phyloP scores from a whole-genome alignment of 2,888 invertebrate species.

The Artemia sinica region DNA sequence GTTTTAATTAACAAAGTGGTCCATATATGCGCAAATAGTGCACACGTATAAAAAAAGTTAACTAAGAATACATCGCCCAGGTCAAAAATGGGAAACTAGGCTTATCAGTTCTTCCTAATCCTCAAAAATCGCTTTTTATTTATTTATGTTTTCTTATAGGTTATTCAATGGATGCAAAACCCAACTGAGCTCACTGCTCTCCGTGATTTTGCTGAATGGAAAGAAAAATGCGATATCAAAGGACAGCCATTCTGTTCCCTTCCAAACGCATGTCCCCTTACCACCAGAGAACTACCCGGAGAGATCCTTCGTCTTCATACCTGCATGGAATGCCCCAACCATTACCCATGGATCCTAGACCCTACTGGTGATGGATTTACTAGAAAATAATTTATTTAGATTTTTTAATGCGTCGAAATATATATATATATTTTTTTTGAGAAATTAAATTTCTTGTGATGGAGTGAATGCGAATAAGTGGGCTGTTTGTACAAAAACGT shows the following conservation, averaged over 20 bases:
- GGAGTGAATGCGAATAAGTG: too few species aligned
- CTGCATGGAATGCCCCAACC: constrained; percentile 87
- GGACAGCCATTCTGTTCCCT: constrained; percentile 81
- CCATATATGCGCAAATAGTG: background rate
- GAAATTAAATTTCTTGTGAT: background rate
- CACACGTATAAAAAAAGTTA: too few species aligned
- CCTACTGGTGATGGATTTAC: constrained; percentile 67
- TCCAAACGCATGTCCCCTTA: constrained; percentile 75
- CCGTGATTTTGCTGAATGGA: constrained; percentile 85
- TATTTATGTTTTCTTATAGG: constrained; percentile 36
- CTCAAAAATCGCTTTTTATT: background rate
- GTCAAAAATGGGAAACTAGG: too few species aligned
- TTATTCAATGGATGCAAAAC: constrained; percentile 90
- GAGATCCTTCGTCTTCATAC: constrained; percentile 81
- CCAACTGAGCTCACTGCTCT: constrained; percentile 70
- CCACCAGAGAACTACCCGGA: constrained; percentile 66
- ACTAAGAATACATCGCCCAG: too few species aligned
- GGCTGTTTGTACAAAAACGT: too few species aligned
- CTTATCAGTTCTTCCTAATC: too few species aligned
- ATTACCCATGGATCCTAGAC: constrained; percentile 85
- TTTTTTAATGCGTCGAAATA: background rate
- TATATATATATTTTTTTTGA: background rate
- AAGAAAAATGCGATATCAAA: constrained; percentile 83
- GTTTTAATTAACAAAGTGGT: too few species aligned
- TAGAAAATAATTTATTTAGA: constrained; percentile 17